Percentiles rank a stretch among this genome's conserved stretches.
Conservation (phyloP, 2,113 vertebrate genomes). For the Entosphenus tridentatus region DNA sequence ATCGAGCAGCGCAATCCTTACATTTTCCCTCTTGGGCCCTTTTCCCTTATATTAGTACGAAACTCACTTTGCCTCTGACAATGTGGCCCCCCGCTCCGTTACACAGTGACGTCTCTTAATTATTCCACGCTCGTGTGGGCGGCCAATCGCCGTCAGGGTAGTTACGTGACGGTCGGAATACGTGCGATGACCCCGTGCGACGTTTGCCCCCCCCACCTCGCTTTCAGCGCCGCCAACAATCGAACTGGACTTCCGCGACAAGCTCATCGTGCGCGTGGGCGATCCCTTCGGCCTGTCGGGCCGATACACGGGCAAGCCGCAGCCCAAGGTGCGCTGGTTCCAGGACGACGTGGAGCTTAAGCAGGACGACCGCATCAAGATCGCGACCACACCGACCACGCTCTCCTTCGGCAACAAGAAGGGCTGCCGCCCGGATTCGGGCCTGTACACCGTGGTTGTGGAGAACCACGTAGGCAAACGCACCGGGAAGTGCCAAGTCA, state of each 20-base stretch:
- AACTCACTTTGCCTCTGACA: no score
- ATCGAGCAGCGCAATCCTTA: no score
- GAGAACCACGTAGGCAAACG: conserved; percentile 78
- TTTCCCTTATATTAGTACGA: no score
- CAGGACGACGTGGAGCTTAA: conserved; percentile 53
- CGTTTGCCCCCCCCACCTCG: no score
- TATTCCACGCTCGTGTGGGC: conserved; percentile 13
- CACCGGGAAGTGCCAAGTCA: conserved; percentile 66
- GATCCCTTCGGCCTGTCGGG: conserved; percentile 71
- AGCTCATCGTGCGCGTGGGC: conserved; percentile 55
- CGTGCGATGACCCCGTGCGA: no score
- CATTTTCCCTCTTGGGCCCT: no score
- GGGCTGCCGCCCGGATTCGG: conserved; percentile 54
- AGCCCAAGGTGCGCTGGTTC: conserved; percentile 60
- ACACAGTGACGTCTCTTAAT: conserved; percentile 10
- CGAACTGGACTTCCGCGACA: conserved; percentile 83
- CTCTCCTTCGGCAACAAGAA: conserved; percentile 58
- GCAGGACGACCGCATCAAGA: conserved; percentile 43
- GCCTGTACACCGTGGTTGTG: conserved; percentile 61
- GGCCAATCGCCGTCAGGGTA: no score
- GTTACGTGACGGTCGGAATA: no score
- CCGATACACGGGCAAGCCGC: conserved; percentile 66
- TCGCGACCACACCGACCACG: conserved; percentile 51
- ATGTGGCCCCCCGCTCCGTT: neutral
- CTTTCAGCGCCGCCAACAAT: conserved; percentile 61